Percentiles rank a stretch among this genome's conserved stretches.
Evolutionary conservation across 2,797 vertebrate genomes (phyloP).

Genomic region (Dallia pectoralis): DNA sequence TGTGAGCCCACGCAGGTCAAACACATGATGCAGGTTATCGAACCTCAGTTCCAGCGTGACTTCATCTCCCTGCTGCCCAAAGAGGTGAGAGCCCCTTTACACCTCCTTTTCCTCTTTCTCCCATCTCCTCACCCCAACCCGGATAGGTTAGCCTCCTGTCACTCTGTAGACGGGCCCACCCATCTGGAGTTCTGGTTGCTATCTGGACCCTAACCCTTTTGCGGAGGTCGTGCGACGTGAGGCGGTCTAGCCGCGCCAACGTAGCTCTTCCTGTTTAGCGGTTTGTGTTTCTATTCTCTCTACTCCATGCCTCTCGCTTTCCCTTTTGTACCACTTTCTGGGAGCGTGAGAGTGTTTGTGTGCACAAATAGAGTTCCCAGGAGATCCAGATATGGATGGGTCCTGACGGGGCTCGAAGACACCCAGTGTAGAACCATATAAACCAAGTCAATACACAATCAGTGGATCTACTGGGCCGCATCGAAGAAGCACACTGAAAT

Average conservation of each 20-base stretch:
- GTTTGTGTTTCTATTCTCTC: conserved; percentile 10
- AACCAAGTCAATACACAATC: conserved; percentile 40
- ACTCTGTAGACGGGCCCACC: background rate
- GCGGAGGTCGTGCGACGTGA: background rate
- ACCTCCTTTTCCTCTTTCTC: conserved; percentile 18
- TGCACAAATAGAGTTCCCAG: conserved; percentile 31
- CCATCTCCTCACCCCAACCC: background rate
- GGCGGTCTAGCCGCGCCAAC: background rate
- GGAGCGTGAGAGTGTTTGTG: conserved; percentile 28
- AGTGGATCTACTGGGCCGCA: conserved; percentile 16
- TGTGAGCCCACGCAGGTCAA: conserved; percentile 99
- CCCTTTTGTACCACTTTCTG: background rate
- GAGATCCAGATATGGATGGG: conserved; percentile 30
- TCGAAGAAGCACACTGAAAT: conserved; percentile 41
- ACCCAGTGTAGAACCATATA: conserved; percentile 21
- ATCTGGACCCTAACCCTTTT: conserved; percentile 20
- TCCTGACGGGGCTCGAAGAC: conserved; percentile 29
- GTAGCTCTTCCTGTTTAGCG: background rate
- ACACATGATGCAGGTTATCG: conserved; percentile 99
- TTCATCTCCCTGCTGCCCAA: conserved; percentile 99
- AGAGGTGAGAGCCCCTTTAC: conserved; percentile 83
- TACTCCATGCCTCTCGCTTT: background rate
- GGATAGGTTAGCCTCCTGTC: background rate
- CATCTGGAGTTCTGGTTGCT: background rate
- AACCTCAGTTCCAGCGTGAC: conserved; percentile 99